Percentiles rank a stretch among this genome's conserved stretches.
Evolutionary conservation across 2,797 vertebrate genomes (phyloP).

Genomic region (Hydrophis major): DNA sequence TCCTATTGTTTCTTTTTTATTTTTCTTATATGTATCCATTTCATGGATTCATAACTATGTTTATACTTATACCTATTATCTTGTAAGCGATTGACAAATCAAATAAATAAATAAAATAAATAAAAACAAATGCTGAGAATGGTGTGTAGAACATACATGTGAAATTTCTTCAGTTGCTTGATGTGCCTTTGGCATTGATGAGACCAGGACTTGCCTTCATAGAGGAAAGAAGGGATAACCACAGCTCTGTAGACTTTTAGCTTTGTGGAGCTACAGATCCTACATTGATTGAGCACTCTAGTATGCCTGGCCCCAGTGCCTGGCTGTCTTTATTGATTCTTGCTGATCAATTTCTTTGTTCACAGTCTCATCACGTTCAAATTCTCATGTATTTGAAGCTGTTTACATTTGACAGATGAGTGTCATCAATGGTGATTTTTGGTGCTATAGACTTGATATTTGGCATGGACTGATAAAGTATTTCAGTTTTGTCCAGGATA

Average conservation of each 20-base stretch:
- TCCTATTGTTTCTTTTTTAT: no score
- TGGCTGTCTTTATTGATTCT: background rate
- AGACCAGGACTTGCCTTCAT: background rate
- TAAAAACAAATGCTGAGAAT: background rate
- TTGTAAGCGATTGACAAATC: no score
- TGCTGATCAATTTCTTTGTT: background rate
- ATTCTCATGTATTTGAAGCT: background rate
- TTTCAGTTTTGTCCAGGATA: background rate
- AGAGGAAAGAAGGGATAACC: background rate
- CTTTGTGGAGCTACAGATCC: background rate
- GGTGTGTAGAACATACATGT: background rate
- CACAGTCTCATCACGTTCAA: background rate
- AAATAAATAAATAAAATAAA: no score
- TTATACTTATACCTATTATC: no score
- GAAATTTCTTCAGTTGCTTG: background rate
- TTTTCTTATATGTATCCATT: no score
- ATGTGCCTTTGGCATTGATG: background rate
- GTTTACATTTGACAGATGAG: background rate
- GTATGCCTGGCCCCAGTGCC: background rate
- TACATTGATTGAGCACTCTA: background rate
- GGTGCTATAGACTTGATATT: background rate
- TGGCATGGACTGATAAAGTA: background rate
- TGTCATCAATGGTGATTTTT: background rate
- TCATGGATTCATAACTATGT: no score
- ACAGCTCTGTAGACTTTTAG: background rate